Percentiles rank a stretch among this genome's conserved stretches.
These are phyloP conservation scores for Unio pictorum DNA, from an alignment of 2,888 invertebrate species.

Conservation along the genomic window DNA sequence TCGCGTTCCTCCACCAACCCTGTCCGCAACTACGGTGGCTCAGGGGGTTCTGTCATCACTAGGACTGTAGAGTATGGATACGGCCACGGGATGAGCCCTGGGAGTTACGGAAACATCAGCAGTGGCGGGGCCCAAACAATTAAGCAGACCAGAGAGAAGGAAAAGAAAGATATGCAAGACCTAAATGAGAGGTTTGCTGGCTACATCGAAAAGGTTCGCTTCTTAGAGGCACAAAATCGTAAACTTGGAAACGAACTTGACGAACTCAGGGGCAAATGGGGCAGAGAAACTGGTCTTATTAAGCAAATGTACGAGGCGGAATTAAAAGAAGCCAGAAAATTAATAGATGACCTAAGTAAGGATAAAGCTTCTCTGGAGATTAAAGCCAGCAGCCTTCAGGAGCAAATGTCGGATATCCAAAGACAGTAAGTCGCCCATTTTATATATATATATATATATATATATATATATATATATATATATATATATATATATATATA, in stretches of 20 bases:
- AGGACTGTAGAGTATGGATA: slow-evolving; percentile 53
- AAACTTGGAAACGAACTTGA: slow-evolving; percentile 69
- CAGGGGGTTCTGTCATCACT: slow-evolving; percentile 34
- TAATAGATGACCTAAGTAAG: slow-evolving; percentile 73
- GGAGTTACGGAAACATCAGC: slow-evolving; percentile 58
- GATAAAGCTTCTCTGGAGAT: slow-evolving; percentile 73
- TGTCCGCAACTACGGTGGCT: slow-evolving; percentile 20
- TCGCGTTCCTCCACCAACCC: slow-evolving; percentile 39
- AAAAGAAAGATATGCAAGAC: slow-evolving; percentile 75
- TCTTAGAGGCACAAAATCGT: slow-evolving; percentile 72
- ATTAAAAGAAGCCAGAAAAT: slow-evolving; percentile 72
- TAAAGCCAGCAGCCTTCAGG: slow-evolving; percentile 70
- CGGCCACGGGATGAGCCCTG: slow-evolving; percentile 40
- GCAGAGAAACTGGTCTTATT: slow-evolving; percentile 67
- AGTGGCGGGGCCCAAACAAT: slow-evolving; percentile 69
- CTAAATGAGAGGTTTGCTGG: slow-evolving; percentile 74
- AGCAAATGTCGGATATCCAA: slow-evolving; percentile 69
- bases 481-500: too few species aligned
- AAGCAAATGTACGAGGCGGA: slow-evolving; percentile 73
- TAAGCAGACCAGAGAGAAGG: slow-evolving; percentile 71
- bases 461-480: too few species aligned
- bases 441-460: not conserved
- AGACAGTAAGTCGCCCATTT: slow-evolving; percentile 55
- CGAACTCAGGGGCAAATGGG: slow-evolving; percentile 67
- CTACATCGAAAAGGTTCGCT: slow-evolving; percentile 74